Evolutionary conservation across 1,140 invertebrate species (phyloP).

Genomic region (Leptestheria dahalacensis): DNA sequence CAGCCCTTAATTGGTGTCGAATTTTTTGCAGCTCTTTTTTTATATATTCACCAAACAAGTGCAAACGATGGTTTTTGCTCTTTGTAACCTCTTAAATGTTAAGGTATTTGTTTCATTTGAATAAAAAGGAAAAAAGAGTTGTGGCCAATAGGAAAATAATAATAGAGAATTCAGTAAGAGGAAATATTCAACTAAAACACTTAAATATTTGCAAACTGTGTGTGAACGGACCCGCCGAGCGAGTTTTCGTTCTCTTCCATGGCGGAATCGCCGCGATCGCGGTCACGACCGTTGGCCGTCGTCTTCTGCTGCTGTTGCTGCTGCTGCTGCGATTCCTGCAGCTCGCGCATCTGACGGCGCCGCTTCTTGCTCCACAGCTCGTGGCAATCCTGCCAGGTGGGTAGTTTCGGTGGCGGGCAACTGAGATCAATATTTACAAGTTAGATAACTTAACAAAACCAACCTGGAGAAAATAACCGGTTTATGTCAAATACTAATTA

Average conservation of each 20-base stretch:
- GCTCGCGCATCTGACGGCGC: conserved; percentile 58
- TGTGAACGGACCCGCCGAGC: conserved; percentile 19
- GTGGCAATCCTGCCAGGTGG: conserved; percentile 96
- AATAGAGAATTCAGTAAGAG: not conserved
- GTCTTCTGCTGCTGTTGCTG: conserved; percentile 23
- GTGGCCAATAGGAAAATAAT: too few relatives aligned
- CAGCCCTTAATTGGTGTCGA: too few relatives aligned
- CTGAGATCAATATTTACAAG: conserved; percentile 34
- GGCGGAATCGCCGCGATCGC: conserved; percentile 14
- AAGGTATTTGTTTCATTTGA: too few relatives aligned
- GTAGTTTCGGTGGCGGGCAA: conserved; percentile 65
- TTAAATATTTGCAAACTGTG: conserved; percentile 17
- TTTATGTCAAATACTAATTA: too few relatives aligned
- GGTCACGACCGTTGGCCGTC: conserved; percentile 17
- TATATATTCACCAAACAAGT: too few relatives aligned
- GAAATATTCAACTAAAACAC: not conserved
- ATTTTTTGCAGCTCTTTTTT: too few relatives aligned
- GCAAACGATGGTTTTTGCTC: too few relatives aligned
- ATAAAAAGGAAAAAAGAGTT: too few relatives aligned
- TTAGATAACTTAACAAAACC: conserved; percentile 1
- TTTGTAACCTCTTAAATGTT: too few relatives aligned
- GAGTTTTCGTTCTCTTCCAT: conserved; percentile 10
- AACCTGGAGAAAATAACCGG: too few relatives aligned
- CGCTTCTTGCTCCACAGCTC: conserved; percentile 96
- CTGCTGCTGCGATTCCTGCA: conserved; percentile 43